Percentiles rank a stretch among this genome's conserved stretches.
These are phyloP conservation scores for Kuschelorhynchus macadamiae DNA, from an alignment of 2,888 invertebrate species.

Conservation along the genomic window DNA sequence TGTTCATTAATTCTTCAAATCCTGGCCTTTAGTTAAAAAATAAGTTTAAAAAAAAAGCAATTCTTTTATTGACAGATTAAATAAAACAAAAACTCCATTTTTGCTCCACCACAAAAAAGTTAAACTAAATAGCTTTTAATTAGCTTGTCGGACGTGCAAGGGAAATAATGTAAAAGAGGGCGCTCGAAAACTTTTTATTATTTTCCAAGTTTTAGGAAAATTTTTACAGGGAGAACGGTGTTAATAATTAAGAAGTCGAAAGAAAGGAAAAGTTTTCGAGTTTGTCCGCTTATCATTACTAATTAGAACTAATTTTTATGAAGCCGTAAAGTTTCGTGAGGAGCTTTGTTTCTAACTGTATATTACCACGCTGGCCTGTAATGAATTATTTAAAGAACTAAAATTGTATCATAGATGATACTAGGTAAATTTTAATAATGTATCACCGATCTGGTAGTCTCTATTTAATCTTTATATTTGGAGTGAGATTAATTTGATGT, in stretches of 20 bases:
- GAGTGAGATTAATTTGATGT: no score
- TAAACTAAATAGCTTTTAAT: conserved; percentile 30
- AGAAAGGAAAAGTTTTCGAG: conserved; percentile 28
- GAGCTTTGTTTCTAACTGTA: no score
- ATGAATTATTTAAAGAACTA: no score
- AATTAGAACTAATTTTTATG: not conserved
- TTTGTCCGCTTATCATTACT: conserved; percentile 19
- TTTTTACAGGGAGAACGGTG: conserved; percentile 9
- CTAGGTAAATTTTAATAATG: no score
- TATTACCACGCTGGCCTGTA: no score
- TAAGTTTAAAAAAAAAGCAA: no score
- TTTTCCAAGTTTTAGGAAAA: conserved; percentile 23
- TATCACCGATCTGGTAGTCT: no score
- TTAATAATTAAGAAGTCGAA: conserved; percentile 29
- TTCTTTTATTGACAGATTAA: conserved; percentile 2
- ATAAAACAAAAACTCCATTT: conserved; percentile 9
- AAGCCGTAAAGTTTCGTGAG: no score
- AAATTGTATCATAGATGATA: no score
- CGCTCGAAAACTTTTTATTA: conserved; percentile 15
- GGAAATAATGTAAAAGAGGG: conserved; percentile 21
- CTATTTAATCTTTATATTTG: no score
- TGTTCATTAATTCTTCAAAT: no score
- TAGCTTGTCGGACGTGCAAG: conserved; percentile 18
- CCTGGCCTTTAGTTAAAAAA: no score
- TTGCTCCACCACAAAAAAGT: conserved; percentile 16